Base-by-base conservation (phyloP, 1,140 invertebrate genomes). In the Bombus fervidus region DNA sequence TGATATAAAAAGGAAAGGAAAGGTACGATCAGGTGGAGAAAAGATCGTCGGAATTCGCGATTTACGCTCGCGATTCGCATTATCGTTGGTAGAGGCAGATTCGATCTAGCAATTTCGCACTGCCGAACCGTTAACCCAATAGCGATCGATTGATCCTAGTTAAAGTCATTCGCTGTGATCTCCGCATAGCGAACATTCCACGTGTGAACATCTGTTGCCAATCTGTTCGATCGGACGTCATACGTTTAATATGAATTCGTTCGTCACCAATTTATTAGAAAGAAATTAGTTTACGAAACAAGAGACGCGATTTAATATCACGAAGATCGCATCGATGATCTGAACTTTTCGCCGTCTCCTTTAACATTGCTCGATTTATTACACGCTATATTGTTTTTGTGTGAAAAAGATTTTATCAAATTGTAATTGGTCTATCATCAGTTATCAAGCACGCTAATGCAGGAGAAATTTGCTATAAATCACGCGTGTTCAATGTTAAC, bases 71-170 rank as follows among this genome's bases (percentile, higher is more conserved):
- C 47, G 47, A 69, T 64, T 66, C 41, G 83, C 13, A 69, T 47
- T 28, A 41, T 71, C 43, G 79, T n/a, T 39, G 31, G 0, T 18
- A 25, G 18, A 66, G 62, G 9, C 43, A 84, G 85, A 90, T 81
- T 87, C 82, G 87, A 89, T 87, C 83, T 91, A 93, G 90, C 85
- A 91, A 93, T 93, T 93, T 92, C 88, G 87, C 90, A 83, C 89
- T 92, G 73, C 79, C 87, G 89, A 90, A 88, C 89, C 91, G 90
- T 93, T 93, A 92, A 93, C 92, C 92, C 85, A 91, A 93, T 93
- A 89, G 86, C 89, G 76, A 91, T 92, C 90, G 92, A 93, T 93
- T 93, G 93, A 93, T 93, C 92, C 91, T 92, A 76, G 88, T 93
- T 93, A 91, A 93, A 81, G 34, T 66, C 69, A 73, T 66, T 80